A percentile compares a stretch with the other conserved stretches of the same genome.
Conservation (phyloP, 2,888 invertebrate species). For the Linnaemya vulpina region DNA sequence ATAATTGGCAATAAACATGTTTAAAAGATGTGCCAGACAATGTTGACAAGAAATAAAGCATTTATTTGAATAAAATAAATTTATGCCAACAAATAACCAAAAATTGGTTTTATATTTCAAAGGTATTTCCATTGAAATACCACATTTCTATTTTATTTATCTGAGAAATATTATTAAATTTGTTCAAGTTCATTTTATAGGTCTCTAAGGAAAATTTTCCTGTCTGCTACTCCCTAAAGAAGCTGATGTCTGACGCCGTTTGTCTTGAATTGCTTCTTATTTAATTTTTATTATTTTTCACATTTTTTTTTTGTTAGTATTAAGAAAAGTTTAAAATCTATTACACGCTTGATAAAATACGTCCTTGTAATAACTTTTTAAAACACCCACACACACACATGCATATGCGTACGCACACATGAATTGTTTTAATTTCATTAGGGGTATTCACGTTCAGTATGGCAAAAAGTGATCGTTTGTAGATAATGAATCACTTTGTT, state of each 20-base stretch:
- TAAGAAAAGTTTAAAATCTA: conserved; percentile 37
- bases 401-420: neutral
- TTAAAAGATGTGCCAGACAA: conserved; percentile 4
- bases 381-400: too few relatives aligned
- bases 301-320: neutral
- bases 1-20: neutral
- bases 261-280: neutral
- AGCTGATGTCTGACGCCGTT: neutral
- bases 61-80: neutral
- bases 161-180: neutral
- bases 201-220: neutral
- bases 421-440: neutral
- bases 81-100: neutral
- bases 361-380: conserved; percentile 28
- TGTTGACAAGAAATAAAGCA: conserved; percentile 5
- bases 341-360: conserved; percentile 48
- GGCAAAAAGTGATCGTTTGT: neutral
- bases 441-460: neutral
- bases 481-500: too few relatives aligned
- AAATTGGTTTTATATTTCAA: neutral
- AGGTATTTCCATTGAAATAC: neutral
- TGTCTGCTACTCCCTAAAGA: neutral
- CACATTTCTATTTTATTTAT: neutral
- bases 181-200: conserved; percentile 16
- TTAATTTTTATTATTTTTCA: too few relatives aligned